Base-by-base conservation (phyloP, 2,113 vertebrate species). In the Callipepla californica region DNA sequence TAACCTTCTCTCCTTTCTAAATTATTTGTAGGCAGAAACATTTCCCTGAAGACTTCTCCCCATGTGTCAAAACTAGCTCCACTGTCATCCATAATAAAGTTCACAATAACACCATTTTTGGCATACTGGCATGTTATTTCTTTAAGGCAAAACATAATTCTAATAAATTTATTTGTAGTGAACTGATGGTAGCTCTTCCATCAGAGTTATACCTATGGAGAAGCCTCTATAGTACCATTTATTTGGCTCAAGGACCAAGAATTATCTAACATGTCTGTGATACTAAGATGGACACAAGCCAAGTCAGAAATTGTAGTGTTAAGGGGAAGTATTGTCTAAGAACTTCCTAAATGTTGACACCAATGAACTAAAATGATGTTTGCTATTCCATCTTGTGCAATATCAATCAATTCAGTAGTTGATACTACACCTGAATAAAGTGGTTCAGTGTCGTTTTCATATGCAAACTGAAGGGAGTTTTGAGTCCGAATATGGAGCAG, bases 231-330 rank as follows among this genome's bases (percentile, higher is more conserved):
- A 74, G 23, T 83, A 21, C 7, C 15, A 88, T 19, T 74, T 44
- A 36, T 40, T 45, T 59, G 16, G 6, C 47, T 38, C 62, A 11
- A 72, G 18, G 15, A 65, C 15, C 48, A 42, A 59, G 38, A 85
- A 4, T 10, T 26, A 19, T 40, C 9, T 63, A 34, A 45, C 9
- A 1, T 23, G 20, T 55, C 51, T 58, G 30, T 55, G 59, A 74
- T 14, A 65, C 7, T 40, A 69, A 87, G 28, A 65, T 0, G 2
- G 42, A 40, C 1, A 3, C 6, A 13, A 36, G 4, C 8, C n/a
- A 58, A 78, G 17, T 57, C 22, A 80, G 51, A 77, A 90, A 65
- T 1, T n/a, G 4, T 18, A 75, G 44, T 3, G 1, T 74, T 88
- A 78, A 75, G 59, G 51, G 19, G 40, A 93, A 74, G 51, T 59